phyloP scores from a whole-genome alignment of 2,797 vertebrate genomes.

The Lophotriccus pileatus region DNA sequence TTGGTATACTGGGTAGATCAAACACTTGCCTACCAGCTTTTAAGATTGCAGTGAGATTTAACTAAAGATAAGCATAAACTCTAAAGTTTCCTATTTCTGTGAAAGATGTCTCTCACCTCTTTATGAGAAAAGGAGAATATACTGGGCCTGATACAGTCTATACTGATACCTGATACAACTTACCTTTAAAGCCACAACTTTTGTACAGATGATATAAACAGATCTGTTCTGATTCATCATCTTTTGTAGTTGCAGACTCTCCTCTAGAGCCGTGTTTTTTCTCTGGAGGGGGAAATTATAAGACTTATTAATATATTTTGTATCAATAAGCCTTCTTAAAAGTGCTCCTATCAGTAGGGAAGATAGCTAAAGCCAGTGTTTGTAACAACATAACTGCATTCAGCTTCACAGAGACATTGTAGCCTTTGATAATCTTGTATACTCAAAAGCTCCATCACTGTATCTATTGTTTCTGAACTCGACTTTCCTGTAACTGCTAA shows the following conservation, averaged over 20 bases:
- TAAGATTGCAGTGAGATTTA: background rate
- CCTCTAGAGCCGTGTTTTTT: constrained; percentile 37
- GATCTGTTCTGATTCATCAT: constrained; percentile 75
- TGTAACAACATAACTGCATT: background rate
- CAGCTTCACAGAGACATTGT: background rate
- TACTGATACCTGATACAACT: constrained; percentile 14
- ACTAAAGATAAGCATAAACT: background rate
- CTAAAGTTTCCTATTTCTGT: background rate
- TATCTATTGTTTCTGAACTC: background rate
- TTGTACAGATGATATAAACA: constrained; percentile 85
- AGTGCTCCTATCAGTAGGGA: background rate
- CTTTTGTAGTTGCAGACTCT: background rate
- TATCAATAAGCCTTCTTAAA: background rate
- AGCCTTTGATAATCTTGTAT: background rate
- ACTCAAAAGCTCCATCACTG: background rate
- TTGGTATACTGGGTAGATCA: background rate
- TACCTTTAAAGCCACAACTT: constrained; percentile 85
- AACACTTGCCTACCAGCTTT: background rate
- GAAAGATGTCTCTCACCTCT: background rate
- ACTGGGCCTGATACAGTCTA: background rate
- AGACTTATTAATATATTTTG: background rate
- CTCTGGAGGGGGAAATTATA: constrained; percentile 31
- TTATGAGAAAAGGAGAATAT: background rate
- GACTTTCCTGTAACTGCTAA: background rate
- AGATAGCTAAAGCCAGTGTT: background rate